Base-by-base conservation (phyloP, 2,888 invertebrate species). In the Caenorhabditis imperialis region DNA sequence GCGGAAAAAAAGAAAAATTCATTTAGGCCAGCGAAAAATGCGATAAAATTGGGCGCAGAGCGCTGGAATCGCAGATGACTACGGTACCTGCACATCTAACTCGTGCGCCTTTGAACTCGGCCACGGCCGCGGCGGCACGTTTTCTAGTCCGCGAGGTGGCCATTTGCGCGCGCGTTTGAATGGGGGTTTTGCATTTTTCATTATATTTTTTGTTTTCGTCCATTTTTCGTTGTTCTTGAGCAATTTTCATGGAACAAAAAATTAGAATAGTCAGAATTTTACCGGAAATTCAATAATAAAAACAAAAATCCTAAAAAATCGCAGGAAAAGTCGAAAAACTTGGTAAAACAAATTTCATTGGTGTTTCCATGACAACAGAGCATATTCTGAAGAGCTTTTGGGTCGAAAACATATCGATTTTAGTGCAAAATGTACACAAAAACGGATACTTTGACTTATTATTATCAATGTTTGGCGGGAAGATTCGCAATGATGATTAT, bases 391-490 rank as follows among this genome's bases (percentile, higher is more conserved):
- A 14, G 12, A n/a, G 4, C 0, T 16, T 25, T 38, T n/a, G 37
- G 27, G 33, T 53, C 22, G n/a, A 37, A 5, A 10, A 16, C 12
- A 12, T 20, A 1, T 2, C 14, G 18, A 14, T 20, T 30, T 27
- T 23, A n/a, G n/a, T 6, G 35, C 8, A 67, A 54, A 50, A 71
- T 72, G 77, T 55, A 51, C 47, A 47, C 53, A 20, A 51, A 53
- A 57, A 72, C 57, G 12, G 89, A 89, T 42, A 79, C 90, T 14
- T 86, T 90, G 79, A 92, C 93, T 77, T 92, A 92, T 61, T 91
- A 93, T 81, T 93, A 93, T 89, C 89, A 93, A 78, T 91, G 92
- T 73, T 90, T 93, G 54, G 89, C 92, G 73, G 92, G 92, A 57
- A 93, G 93, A 89, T 90, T 93, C 60, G 91, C 92, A 70, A 91